phyloP scores from a whole-genome alignment of 2,888 invertebrate genomes.

The Agapetus fuscipes region DNA sequence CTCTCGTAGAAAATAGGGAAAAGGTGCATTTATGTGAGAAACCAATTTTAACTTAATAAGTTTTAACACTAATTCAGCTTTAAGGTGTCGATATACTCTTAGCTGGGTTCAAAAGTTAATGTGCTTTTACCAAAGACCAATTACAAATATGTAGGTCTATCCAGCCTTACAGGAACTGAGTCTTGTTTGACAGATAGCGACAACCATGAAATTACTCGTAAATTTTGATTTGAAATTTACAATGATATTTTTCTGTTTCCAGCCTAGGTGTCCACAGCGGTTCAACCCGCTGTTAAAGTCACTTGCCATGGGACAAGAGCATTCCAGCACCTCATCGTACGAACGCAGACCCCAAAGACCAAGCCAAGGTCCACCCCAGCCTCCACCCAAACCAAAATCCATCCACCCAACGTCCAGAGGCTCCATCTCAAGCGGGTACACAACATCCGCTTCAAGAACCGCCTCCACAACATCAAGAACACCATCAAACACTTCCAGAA shows the following conservation, averaged over 20 bases:
- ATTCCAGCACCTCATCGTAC: slow-evolving; percentile 15
- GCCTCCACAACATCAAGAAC: slow-evolving; percentile 8
- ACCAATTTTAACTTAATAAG: too few relatives aligned
- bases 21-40: too few relatives aligned
- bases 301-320: slow-evolving; percentile 21
- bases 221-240: not conserved
- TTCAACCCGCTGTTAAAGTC: not conserved
- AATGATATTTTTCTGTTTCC: not conserved
- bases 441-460: slow-evolving; percentile 12
- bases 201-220: too few relatives aligned
- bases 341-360: slow-evolving; percentile 6
- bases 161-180: too few relatives aligned
- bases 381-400: slow-evolving; percentile 1
- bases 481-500: slow-evolving; percentile 1
- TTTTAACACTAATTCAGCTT: too few relatives aligned
- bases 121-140: too few relatives aligned
- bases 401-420: slow-evolving; percentile 9
- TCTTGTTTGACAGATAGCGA: too few relatives aligned
- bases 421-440: slow-evolving; percentile 13
- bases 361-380: slow-evolving; percentile 18
- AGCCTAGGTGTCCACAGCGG: not conserved
- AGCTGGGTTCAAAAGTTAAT: too few relatives aligned
- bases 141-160: too few relatives aligned
- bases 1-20: too few relatives aligned
- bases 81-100: too few relatives aligned